Evolutionary conservation across 2,888 invertebrate genomes (phyloP).

Genomic region (Bhutanitis thaidina): DNA sequence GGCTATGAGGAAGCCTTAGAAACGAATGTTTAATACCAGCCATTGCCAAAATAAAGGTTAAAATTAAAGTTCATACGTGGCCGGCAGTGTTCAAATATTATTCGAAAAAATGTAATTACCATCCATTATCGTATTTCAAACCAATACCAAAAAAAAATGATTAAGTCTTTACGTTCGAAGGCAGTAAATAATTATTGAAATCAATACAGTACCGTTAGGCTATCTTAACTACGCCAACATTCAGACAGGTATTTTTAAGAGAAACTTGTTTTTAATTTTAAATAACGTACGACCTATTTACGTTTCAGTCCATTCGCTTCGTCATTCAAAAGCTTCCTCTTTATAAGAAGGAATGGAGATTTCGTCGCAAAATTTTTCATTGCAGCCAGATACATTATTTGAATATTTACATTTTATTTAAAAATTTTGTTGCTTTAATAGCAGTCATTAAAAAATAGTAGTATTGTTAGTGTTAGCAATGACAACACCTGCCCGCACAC

Average conservation of each 20-base stretch:
- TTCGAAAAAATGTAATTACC: no score
- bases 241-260: background rate
- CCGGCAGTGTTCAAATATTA: no score
- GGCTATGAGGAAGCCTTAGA: no score
- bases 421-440: no score
- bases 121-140: no score
- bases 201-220: conserved; percentile 12
- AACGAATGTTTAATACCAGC: no score
- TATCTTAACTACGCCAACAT: conserved; percentile 2
- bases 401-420: background rate
- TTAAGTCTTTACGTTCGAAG: background rate
- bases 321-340: conserved; percentile 13
- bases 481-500: no score
- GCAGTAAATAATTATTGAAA: conserved; percentile 14
- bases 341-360: conserved; percentile 9
- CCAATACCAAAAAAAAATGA: no score
- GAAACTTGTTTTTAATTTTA: conserved; percentile 16
- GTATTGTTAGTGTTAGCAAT: no score
- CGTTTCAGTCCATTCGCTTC: conserved; percentile 15
- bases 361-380: conserved; percentile 1
- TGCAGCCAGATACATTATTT: conserved; percentile 5
- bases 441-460: no score
- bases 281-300: conserved; percentile 20
- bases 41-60: no score
- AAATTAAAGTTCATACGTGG: no score